These are phyloP conservation scores for Steatocranus sp. DNA, from an alignment of 2,797 vertebrate genomes.

Conservation along the genomic window DNA sequence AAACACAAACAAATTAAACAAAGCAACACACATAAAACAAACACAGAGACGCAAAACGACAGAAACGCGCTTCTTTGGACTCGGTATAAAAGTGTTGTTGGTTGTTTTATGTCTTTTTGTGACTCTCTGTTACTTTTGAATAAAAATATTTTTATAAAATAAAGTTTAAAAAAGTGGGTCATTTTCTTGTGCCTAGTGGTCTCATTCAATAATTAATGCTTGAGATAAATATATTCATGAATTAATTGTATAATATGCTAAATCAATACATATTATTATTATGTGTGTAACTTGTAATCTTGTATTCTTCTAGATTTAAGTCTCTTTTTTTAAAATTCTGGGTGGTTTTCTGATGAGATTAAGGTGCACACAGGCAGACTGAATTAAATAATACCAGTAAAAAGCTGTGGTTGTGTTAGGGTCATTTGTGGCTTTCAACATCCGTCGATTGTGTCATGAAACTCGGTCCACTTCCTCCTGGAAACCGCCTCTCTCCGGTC, in stretches of 20 bases:
- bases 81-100: neutral
- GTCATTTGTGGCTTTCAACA: neutral
- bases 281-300: neutral
- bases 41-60: neutral
- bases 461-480: constrained; percentile 21
- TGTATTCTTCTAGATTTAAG: neutral
- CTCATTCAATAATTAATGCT: neutral
- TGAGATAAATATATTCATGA: neutral
- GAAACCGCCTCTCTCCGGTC: constrained; percentile 6
- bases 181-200: neutral
- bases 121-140: neutral
- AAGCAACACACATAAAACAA: neutral
- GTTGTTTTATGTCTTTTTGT: neutral
- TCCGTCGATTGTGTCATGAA: constrained; percentile 31
- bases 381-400: neutral
- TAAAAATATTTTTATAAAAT: neutral
- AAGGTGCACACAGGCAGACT: neutral
- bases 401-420: neutral
- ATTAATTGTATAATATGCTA: neutral
- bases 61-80: neutral
- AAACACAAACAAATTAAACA: neutral
- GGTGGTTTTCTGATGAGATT: neutral
- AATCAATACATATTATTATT: neutral
- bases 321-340: neutral
- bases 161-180: neutral